Conservation (phyloP, 2,113 vertebrate species). For the Pachypanchax playfairii region DNA sequence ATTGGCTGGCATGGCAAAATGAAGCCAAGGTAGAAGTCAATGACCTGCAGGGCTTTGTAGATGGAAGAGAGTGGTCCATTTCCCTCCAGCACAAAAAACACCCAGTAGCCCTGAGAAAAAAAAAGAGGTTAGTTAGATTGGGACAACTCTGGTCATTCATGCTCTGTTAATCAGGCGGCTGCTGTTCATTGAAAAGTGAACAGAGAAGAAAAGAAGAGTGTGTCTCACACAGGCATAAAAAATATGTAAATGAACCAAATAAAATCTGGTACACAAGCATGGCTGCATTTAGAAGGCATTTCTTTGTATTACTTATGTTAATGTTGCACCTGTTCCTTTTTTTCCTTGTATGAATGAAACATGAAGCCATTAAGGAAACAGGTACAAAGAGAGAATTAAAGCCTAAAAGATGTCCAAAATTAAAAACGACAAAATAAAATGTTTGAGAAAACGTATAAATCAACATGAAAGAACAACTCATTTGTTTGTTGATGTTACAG, state of each 20-base stretch:
- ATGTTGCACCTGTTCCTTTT: slow-evolving; percentile 41
- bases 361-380: slow-evolving; percentile 12
- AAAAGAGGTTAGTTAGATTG: slow-evolving; percentile 25
- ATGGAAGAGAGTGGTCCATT: slow-evolving; percentile 70
- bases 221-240: slow-evolving; percentile 7
- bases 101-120: slow-evolving; percentile 71
- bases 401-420: not conserved
- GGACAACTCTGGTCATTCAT: slow-evolving; percentile 31
- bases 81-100: slow-evolving; percentile 74
- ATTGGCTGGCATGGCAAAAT: slow-evolving; percentile 66
- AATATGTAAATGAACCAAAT: slow-evolving; percentile 39
- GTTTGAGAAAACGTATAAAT: slow-evolving; percentile 7
- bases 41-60: slow-evolving; percentile 75
- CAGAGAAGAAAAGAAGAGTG: slow-evolving; percentile 15
- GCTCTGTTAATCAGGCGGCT: slow-evolving; percentile 28
- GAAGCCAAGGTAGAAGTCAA: slow-evolving; percentile 73
- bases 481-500: slow-evolving; percentile 30
- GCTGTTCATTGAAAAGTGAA: slow-evolving; percentile 34
- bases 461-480: not conserved
- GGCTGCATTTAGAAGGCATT: slow-evolving; percentile 7
- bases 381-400: not conserved
- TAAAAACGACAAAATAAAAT: not conserved
- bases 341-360: slow-evolving; percentile 41
- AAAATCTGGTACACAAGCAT: too few relatives aligned
- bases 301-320: slow-evolving; percentile 15